These are phyloP conservation scores for Drosophila bipectinata DNA, from an alignment of 1,140 invertebrate species.

Conservation along the genomic window DNA sequence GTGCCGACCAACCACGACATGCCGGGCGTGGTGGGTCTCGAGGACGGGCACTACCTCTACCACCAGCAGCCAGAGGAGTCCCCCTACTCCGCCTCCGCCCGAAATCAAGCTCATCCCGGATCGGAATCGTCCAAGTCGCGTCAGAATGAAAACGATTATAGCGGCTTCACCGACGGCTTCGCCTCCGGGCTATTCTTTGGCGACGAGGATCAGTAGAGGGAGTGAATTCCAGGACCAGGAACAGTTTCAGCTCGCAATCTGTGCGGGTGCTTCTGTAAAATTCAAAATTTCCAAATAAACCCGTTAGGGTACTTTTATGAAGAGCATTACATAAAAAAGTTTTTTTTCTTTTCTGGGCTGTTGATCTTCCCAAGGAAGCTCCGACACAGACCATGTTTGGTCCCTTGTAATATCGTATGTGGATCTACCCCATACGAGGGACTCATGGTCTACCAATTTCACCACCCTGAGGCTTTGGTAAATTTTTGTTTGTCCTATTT, in stretches of 20 bases:
- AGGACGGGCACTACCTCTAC: constrained; percentile 1
- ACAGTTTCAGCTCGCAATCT: neutral
- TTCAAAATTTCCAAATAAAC: constrained; percentile 5
- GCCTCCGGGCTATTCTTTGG: constrained; percentile 56
- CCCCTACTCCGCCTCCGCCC: neutral
- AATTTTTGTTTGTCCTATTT: no score
- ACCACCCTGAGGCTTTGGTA: no score
- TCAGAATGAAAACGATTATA: constrained; percentile 8
- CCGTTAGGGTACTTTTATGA: neutral
- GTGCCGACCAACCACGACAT: constrained; percentile 11
- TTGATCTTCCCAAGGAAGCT: no score
- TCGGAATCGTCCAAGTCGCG: neutral
- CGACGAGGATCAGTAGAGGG: constrained; percentile 17
- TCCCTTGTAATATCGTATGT: no score
- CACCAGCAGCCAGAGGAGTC: neutral
- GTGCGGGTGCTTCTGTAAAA: constrained; percentile 5
- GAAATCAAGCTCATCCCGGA: neutral
- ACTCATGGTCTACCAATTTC: no score
- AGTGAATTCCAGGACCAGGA: no score
- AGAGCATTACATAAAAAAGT: no score
- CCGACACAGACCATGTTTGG: no score
- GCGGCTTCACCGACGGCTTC: constrained; percentile 54
- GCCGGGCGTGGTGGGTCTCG: neutral
- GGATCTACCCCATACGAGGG: no score
- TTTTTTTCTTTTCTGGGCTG: no score